Base-by-base conservation (phyloP, 2,113 vertebrate genomes). In the Promerops cafer region DNA sequence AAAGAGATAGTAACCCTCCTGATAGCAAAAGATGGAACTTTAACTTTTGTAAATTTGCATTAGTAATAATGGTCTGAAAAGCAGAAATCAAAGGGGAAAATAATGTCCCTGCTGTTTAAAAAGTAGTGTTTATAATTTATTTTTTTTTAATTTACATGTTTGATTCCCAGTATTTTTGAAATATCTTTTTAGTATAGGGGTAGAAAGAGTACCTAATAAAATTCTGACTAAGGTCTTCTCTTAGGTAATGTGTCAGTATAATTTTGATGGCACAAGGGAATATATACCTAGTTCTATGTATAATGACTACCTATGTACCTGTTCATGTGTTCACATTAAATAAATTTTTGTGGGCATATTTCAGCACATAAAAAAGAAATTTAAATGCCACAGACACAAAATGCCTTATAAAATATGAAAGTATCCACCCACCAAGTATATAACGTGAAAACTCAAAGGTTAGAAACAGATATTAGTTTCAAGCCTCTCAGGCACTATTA, bases 161-260 rank as follows among this genome's bases (percentile, higher is more conserved):
- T 65, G 2, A 21, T 35, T 26, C 13, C 8, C 13, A 76, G 4
- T 72, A 35, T 90, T 92, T 83, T 44, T 89, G 14, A 28, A 75
- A 23, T 30, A n/a, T 5, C 0, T 53, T 37, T 89, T 61, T 49
- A 44, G 1, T 9, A 3, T 14, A 49, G 3, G 3, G 20, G 2
- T 54, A 40, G 33, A 75, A 75, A 72, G 10, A 37, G 2, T 23
- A 40, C 23, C 24, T 64, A 3, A 11, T 27, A 35, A 33, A 85
- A 16, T 9, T 76, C 16, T 45, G 15, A 35, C 10, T 60, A 27
- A 83, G 18, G 7, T 47, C 14, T 61, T 77, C 16, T 63, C 4
- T 85, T 61, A 33, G 1, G 9, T 27, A 70, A 86, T 71, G 59
- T 31, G 2, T 18, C 66, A 63, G 4, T 20, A 2, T 4, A 87